These are phyloP conservation scores for Tylochromis polylepis DNA, from an alignment of 2,113 vertebrate genomes.

Conservation along the genomic window DNA sequence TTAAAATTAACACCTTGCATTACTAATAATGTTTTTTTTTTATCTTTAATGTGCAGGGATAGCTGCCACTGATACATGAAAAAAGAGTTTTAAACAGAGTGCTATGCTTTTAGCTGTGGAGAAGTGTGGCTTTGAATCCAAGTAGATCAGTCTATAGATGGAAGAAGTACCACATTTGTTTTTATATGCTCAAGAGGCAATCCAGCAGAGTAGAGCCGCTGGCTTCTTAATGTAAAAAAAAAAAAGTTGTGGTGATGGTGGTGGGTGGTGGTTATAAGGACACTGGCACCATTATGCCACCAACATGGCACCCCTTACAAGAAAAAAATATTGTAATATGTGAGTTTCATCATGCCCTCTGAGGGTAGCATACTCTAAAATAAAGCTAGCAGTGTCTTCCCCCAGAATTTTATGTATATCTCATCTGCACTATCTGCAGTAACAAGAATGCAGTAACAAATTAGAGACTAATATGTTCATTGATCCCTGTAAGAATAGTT, in stretches of 20 bases:
- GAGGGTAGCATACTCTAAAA: background rate
- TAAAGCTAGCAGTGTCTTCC: background rate
- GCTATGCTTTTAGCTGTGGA: background rate
- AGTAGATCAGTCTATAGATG: background rate
- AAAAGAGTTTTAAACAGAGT: slow-evolving; percentile 2
- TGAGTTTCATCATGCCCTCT: background rate
- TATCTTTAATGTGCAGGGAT: background rate
- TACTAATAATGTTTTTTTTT: slow-evolving; percentile 32
- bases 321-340: background rate
- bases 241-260: background rate
- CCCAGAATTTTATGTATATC: background rate
- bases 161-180: background rate
- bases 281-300: background rate
- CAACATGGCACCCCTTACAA: background rate
- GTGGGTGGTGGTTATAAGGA: background rate
- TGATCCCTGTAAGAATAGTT: background rate
- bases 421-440: background rate
- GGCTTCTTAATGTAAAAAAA: background rate
- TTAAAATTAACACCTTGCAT: slow-evolving; percentile 11
- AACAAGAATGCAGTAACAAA: background rate
- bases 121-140: slow-evolving; percentile 13
- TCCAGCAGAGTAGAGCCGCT: background rate
- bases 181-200: background rate
- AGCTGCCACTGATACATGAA: background rate
- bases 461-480: background rate